Percentiles rank a stretch among this genome's conserved stretches.
These are phyloP conservation scores for Neoscelio sp. DNA, from an alignment of 2,888 invertebrate species.

Conservation along the genomic window DNA sequence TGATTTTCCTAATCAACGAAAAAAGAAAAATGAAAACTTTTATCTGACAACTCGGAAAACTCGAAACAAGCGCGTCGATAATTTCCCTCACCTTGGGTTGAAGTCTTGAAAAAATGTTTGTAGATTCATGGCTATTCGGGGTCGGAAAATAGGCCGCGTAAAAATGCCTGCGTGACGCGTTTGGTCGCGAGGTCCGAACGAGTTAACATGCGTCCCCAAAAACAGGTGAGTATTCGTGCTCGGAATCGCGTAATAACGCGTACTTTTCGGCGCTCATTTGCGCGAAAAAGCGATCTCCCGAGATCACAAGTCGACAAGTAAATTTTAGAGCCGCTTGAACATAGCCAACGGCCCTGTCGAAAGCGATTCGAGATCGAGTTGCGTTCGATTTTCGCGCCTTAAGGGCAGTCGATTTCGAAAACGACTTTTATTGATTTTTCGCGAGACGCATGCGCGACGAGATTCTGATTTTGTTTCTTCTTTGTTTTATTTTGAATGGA, in stretches of 20 bases:
- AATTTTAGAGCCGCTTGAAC: constrained; percentile 19
- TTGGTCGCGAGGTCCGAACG: constrained; percentile 42
- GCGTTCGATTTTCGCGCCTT: no score
- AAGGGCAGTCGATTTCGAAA: no score
- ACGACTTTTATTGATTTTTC: no score
- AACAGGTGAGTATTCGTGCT: no score
- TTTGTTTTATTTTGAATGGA: no score
- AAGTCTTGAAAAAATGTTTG: constrained; percentile 96
- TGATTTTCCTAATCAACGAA: no score
- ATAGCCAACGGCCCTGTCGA: constrained; percentile 25
- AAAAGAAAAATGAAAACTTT: no score
- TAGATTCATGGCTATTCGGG: constrained; percentile 88
- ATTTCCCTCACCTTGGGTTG: constrained; percentile 91
- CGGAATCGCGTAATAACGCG: not conserved
- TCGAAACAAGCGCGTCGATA: not conserved
- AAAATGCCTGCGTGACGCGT: constrained; percentile 59
- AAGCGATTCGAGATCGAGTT: no score
- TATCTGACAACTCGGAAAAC: no score
- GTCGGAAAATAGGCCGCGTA: constrained; percentile 71
- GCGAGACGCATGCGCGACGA: not conserved
- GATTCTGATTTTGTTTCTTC: no score
- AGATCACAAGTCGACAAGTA: not conserved
- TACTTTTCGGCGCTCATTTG: constrained; percentile 23
- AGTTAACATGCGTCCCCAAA: no score
- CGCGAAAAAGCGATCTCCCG: constrained; percentile 3